phyloP scores from a whole-genome alignment of 2,113 vertebrate species.

The Leptocoma aspasia region DNA sequence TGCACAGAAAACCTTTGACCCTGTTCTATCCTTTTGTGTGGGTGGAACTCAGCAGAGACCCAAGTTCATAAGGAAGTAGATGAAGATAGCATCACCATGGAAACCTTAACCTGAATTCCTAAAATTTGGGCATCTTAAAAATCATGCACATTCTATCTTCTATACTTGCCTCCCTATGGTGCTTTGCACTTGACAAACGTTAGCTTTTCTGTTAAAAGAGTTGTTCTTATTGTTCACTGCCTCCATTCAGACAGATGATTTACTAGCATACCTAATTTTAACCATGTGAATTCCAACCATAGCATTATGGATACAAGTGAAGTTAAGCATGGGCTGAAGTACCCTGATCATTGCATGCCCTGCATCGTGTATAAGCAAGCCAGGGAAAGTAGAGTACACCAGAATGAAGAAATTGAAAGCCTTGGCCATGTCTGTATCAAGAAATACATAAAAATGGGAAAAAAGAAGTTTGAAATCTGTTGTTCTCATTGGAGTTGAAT shows the following conservation, averaged over 20 bases:
- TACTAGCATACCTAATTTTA: background rate
- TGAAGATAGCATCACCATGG: constrained; percentile 64
- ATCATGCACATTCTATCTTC: background rate
- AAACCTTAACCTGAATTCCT: constrained; percentile 58
- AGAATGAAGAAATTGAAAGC: background rate
- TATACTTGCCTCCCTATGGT: background rate
- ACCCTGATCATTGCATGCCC: background rate
- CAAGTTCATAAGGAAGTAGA: constrained; percentile 46
- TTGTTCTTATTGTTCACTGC: background rate
- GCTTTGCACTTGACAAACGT: background rate
- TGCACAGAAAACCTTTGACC: constrained; percentile 23
- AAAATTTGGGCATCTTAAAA: constrained; percentile 21
- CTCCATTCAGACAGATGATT: background rate
- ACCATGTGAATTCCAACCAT: background rate
- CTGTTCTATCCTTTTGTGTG: constrained; percentile 20
- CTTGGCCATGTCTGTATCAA: background rate
- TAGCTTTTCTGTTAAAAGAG: background rate
- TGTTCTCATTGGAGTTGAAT: background rate
- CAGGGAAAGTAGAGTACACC: background rate
- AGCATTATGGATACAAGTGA: background rate
- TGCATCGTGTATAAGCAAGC: background rate
- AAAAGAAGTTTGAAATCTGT: background rate
- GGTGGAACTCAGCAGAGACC: constrained; percentile 41
- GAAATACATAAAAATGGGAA: background rate
- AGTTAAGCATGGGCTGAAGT: background rate